Percentiles rank a stretch among this genome's conserved stretches.
Evolutionary conservation across 2,113 vertebrate species (phyloP).

Genomic region (Triplophysa tibetana): DNA sequence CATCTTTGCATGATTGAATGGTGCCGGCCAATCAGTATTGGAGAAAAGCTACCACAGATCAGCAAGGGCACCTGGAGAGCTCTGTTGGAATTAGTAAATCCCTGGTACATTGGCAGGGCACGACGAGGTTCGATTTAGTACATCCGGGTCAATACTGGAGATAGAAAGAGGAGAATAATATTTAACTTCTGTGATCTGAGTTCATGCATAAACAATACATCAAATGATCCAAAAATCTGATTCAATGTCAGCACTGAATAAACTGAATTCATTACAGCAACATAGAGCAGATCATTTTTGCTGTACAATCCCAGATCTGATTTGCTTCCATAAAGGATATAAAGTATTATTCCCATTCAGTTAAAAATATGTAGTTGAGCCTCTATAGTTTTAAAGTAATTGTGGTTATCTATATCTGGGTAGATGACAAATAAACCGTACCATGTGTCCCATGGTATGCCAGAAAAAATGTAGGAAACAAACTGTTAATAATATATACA

Average conservation of each 20-base stretch:
- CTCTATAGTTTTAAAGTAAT: no score
- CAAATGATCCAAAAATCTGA: conserved; percentile 30
- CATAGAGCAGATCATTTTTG: conserved; percentile 34
- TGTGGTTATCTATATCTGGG: no score
- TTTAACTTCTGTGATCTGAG: conserved; percentile 49
- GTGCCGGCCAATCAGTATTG: conserved; percentile 5
- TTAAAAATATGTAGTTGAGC: not conserved
- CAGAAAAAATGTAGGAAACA: no score
- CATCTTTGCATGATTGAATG: not conserved
- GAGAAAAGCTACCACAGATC: not conserved
- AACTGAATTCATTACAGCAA: conserved; percentile 29
- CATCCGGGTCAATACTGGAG: conserved; percentile 1
- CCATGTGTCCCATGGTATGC: no score
- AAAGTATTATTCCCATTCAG: not conserved
- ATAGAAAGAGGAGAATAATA: conserved; percentile 19
- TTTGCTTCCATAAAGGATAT: conserved; percentile 27
- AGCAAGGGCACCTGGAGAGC: not conserved
- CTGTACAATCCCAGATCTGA: conserved; percentile 32
- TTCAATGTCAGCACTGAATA: conserved; percentile 18
- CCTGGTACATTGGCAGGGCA: not conserved
- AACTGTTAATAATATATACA: no score
- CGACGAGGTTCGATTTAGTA: not conserved
- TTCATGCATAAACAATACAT: conserved; percentile 32
- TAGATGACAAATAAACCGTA: no score
- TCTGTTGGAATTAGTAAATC: conserved; percentile 4